phyloP scores from a whole-genome alignment of 2,888 invertebrate genomes.

The Neocrepidodera transversa region DNA sequence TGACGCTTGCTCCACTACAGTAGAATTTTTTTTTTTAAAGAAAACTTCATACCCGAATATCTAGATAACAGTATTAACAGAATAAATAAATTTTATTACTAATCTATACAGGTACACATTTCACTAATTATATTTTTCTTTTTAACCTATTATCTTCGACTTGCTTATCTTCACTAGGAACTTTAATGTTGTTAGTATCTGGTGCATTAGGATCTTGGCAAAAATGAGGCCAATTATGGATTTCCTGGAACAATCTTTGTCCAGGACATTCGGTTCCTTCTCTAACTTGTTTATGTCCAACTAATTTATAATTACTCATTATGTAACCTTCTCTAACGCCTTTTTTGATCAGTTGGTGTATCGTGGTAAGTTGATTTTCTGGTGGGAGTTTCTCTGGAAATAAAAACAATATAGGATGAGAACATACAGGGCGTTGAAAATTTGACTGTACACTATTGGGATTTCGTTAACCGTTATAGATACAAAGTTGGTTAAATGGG shows the following conservation, averaged over 20 bases:
- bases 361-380: slow-evolving; percentile 65
- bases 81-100: no score
- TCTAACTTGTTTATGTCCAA: slow-evolving; percentile 70
- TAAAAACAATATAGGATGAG: slow-evolving; percentile 10
- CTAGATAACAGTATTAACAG: no score
- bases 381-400: slow-evolving; percentile 69
- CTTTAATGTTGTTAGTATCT: neutral
- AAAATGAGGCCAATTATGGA: slow-evolving; percentile 69
- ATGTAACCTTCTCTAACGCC: slow-evolving; percentile 71
- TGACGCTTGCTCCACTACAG: no score
- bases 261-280: slow-evolving; percentile 74
- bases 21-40: no score
- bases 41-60: no score
- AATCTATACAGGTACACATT: neutral
- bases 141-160: neutral
- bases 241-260: slow-evolving; percentile 65
- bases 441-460: no score
- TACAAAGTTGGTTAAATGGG: no score
- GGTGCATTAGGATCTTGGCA: neutral
- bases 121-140: neutral
- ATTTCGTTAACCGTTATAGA: no score
- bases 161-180: neutral
- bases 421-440: no score
- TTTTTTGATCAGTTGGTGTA: slow-evolving; percentile 66
- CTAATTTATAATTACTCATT: slow-evolving; percentile 65